A percentile compares a stretch with the other conserved stretches of the same genome.
Conservation (phyloP, 2,797 vertebrate species). For the Pogoniulus pusillus region DNA sequence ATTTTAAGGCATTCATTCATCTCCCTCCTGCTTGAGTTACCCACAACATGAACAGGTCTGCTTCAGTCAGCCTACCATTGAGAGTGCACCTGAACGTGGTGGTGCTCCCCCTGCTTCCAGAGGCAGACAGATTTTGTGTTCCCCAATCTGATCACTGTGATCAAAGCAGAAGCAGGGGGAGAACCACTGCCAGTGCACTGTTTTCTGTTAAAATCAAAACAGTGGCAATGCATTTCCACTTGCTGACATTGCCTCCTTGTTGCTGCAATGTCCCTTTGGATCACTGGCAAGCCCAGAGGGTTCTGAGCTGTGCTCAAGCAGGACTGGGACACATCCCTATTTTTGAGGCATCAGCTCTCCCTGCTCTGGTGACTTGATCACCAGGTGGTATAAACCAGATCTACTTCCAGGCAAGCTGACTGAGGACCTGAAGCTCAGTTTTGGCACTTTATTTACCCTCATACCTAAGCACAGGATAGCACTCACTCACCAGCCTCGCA, state of each 20-base stretch:
- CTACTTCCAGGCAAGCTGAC: not conserved
- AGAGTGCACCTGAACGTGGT: not conserved
- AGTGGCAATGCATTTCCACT: not conserved
- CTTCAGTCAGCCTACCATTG: not conserved
- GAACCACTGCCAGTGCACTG: not conserved
- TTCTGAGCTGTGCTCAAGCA: not conserved
- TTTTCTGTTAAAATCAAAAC: not conserved
- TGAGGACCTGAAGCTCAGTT: not conserved
- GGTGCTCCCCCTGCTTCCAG: not conserved
- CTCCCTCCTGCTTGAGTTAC: not conserved
- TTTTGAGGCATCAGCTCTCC: not conserved
- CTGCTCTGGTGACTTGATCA: not conserved
- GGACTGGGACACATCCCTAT: rapidly evolving
- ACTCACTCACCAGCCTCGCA: not conserved
- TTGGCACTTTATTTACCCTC: not conserved
- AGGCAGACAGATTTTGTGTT: not conserved
- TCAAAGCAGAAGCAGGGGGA: not conserved
- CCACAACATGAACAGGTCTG: not conserved
- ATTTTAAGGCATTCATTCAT: not conserved
- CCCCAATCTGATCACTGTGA: not conserved
- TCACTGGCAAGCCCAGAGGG: not conserved
- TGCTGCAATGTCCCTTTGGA: not conserved
- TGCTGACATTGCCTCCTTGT: not conserved
- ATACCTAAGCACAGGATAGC: rapidly evolving
- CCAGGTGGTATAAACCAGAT: not conserved